Evolutionary conservation across 1,140 invertebrate species (phyloP).

Genomic region (Bombus pyrosoma): DNA sequence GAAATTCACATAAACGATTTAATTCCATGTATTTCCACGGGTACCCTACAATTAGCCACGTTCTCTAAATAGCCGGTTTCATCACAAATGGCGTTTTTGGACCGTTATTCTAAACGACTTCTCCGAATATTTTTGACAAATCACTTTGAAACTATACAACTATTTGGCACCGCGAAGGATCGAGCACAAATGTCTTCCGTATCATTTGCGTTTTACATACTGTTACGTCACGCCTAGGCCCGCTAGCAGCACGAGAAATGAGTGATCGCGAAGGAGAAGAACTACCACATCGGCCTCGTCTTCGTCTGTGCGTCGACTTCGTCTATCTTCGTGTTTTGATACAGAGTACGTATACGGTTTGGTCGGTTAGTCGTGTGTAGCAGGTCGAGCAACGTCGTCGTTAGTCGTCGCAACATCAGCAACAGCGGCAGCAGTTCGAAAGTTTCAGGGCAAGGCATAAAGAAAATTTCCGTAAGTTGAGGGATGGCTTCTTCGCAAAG

Average conservation of each 20-base stretch:
- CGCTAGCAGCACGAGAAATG: not conserved
- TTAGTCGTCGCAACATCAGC: constrained; percentile 5
- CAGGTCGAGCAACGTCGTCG: not conserved
- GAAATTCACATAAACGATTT: not conserved
- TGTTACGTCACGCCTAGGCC: not conserved
- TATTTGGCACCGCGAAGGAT: not conserved
- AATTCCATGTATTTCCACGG: not conserved
- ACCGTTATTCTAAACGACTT: too few relatives aligned
- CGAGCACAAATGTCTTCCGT: not conserved
- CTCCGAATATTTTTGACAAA: not conserved
- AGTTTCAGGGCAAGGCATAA: constrained; percentile 29
- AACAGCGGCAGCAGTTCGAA: constrained; percentile 37
- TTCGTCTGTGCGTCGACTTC: too few relatives aligned
- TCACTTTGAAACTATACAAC: not conserved
- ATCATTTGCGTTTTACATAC: not conserved
- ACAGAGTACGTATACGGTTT: not conserved
- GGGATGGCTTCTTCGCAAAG: constrained; percentile 77
- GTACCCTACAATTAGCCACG: not conserved
- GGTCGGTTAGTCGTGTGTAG: not conserved
- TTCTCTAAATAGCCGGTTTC: not conserved
- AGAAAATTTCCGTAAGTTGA: constrained; percentile 80
- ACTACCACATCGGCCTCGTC: too few relatives aligned
- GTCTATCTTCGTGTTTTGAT: not conserved
- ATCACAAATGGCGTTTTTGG: constrained; percentile 8
- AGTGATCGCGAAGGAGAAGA: not conserved